Base-by-base conservation (phyloP, 2,113 vertebrate genomes). In the Heptranchias perlo region DNA sequence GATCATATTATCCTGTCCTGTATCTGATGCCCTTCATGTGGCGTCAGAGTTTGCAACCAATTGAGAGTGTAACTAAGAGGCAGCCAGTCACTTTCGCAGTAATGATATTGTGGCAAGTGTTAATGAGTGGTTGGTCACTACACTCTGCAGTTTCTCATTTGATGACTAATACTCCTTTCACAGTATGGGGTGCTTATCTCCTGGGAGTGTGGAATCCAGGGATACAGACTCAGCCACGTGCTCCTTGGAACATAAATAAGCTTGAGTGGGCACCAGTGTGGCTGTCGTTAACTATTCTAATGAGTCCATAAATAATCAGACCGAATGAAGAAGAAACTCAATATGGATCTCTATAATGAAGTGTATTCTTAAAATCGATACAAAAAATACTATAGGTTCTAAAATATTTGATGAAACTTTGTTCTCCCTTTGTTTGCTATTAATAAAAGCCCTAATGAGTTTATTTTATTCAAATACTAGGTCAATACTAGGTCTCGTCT, bases 401-500 rank as follows among this genome's bases (percentile, higher is more conserved):
- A n/a, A 64, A 62, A 62, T 93, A 23, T 39, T 44, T 82, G 44
- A n/a, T 44, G 78, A 82, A 82, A 73, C 28, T 8, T 69, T 54
- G 86, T 11, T 89, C 58, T 89, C 16, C 1, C 54, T 62, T 93
- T 62, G 16, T 62, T 93, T 62, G 16, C n/a, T 6, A 64, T 39
- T 52, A n/a, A 58, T 58, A 52, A 87, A 65, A 94, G 61, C 21
- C 25, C 21, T 49, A 94, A 47, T 69, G 23, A n/a, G 35, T 95
- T 69, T 69, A 35, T 95, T 69, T 73, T 49, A 67, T 97, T 31
- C 96, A 99, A n/a, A n/a, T n/a, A n/a, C n/a, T n/a, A n/a, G 98
- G 96, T 96, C 11, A 96, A 84, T 67, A 97, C 96, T 96, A 99
- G 97, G 96, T 99, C 99, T 7, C 98, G 98, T 62, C 97, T 99